Evolutionary conservation across 64 coral and sea anemone species (phyloP).

Genomic region (Montipora sp.): DNA sequence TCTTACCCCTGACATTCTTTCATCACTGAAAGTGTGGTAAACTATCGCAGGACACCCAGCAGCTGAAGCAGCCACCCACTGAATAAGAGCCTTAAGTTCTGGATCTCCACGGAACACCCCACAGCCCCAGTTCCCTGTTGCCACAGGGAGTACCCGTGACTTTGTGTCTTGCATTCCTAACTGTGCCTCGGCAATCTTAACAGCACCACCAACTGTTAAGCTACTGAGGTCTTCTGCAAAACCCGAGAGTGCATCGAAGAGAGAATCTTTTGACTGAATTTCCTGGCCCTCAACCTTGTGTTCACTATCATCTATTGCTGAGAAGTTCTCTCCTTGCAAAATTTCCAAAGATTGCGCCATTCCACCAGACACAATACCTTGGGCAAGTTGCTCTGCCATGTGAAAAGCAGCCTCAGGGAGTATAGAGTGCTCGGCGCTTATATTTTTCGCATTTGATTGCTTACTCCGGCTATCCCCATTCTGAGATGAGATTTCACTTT

Average conservation of each 20-base stretch:
- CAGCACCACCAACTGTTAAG: conserved; percentile 34
- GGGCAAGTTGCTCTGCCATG: conserved; percentile 8
- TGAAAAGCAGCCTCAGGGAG: not conserved
- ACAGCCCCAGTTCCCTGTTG: conserved; percentile 79
- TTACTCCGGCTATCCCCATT: not conserved
- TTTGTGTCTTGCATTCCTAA: conserved; percentile 16
- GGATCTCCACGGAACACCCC: conserved; percentile 59
- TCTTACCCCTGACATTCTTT: conserved; percentile 68
- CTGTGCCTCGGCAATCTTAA: conserved; percentile 43
- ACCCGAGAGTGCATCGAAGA: not conserved
- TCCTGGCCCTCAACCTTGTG: not conserved
- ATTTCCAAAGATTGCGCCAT: conserved; percentile 13
- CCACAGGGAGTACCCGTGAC: conserved; percentile 37
- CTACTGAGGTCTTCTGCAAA: conserved; percentile 44
- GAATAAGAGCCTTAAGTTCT: conserved; percentile 78
- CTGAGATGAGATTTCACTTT: not conserved
- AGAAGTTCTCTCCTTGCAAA: not conserved
- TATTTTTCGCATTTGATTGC: not conserved
- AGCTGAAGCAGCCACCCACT: conserved; percentile 82
- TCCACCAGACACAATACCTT: conserved; percentile 9
- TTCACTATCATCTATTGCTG: not conserved
- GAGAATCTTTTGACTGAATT: not conserved
- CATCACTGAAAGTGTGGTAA: conserved; percentile 74
- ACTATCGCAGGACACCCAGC: conserved; percentile 81
- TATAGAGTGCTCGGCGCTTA: not conserved